These are phyloP conservation scores for Amblyornis subalaris DNA, from an alignment of 2,113 vertebrate genomes.

Conservation along the genomic window DNA sequence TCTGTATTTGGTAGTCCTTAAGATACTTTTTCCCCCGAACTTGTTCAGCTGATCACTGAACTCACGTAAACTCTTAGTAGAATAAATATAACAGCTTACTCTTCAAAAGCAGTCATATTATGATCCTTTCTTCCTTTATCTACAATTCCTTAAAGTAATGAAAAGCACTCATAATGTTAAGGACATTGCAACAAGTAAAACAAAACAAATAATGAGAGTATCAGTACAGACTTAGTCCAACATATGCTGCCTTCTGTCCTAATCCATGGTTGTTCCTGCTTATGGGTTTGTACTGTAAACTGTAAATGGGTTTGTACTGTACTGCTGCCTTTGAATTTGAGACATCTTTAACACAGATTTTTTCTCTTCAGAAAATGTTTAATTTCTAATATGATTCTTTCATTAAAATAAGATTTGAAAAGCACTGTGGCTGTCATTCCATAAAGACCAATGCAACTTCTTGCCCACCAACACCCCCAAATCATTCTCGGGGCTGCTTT, in stretches of 20 bases:
- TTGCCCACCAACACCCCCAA: background rate
- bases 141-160: background rate
- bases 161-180: background rate
- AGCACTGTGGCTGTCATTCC: background rate
- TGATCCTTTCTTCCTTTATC: background rate
- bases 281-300: background rate
- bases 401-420: background rate
- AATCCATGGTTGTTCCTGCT: background rate
- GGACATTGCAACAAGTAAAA: background rate
- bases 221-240: background rate
- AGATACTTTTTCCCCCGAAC: background rate
- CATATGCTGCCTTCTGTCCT: background rate
- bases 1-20: background rate
- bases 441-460: background rate
- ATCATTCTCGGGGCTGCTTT: background rate
- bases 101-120: background rate
- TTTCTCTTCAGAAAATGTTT: background rate
- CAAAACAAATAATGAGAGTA: fast-evolving
- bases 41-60: background rate
- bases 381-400: background rate
- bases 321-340: background rate
- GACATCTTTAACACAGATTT: background rate
- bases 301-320: background rate
- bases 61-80: background rate
- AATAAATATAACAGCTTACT: background rate